These are phyloP conservation scores for Pseudopipra pipra DNA, from an alignment of 2,113 vertebrate genomes.

Conservation along the genomic window DNA sequence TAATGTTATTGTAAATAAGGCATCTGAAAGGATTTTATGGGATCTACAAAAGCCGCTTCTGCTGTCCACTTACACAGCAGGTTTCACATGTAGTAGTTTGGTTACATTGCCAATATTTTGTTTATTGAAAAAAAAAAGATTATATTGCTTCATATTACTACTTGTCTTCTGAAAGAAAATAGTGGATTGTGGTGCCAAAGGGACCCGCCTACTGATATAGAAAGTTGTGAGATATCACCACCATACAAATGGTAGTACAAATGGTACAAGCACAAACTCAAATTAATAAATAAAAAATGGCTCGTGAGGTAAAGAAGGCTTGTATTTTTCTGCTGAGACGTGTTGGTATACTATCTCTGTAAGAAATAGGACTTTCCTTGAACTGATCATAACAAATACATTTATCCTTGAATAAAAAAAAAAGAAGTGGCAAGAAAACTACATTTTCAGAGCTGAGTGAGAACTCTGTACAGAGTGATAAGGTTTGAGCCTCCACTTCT, in stretches of 20 bases:
- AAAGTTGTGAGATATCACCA: neutral
- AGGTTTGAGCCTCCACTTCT: neutral
- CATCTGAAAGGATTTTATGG: neutral
- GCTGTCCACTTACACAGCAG: neutral
- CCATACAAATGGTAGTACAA: neutral
- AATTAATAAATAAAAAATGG: constrained; percentile 2
- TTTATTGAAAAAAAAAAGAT: neutral
- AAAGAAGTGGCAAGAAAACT: neutral
- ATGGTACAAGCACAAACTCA: neutral
- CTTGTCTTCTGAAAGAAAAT: neutral
- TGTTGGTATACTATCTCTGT: neutral
- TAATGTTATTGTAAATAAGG: neutral
- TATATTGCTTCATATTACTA: neutral
- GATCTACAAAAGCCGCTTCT: neutral
- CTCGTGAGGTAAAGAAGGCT: neutral
- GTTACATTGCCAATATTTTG: neutral
- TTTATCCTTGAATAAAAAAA: neutral
- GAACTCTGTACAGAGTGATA: neutral
- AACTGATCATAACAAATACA: neutral
- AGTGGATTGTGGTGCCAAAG: neutral
- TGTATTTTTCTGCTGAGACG: neutral
- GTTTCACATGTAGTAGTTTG: neutral
- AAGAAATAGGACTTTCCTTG: neutral
- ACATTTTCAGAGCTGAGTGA: neutral
- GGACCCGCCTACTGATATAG: neutral